Conservation (phyloP, 2,113 vertebrate species). For the Festucalex cinctus region DNA sequence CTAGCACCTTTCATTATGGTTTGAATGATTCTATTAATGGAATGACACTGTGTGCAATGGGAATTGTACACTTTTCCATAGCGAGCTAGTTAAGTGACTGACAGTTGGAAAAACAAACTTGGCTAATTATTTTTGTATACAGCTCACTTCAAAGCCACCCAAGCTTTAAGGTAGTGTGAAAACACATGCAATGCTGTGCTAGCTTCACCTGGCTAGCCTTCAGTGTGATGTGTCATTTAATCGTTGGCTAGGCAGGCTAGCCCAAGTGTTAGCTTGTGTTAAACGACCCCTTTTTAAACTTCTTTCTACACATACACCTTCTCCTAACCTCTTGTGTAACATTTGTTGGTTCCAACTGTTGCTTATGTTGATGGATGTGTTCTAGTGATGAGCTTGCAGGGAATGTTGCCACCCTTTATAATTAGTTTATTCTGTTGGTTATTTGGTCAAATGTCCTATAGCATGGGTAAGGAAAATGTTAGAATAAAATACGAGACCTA, state of each 20-base stretch:
- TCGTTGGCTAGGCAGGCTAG: slow-evolving; percentile 38
- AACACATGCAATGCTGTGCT: neutral
- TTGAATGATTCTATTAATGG: neutral
- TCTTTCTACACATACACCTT: neutral
- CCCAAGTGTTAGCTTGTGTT: neutral
- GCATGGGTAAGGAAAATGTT: neutral
- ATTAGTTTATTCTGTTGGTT: neutral
- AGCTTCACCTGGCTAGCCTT: slow-evolving; percentile 8
- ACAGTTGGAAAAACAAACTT: slow-evolving; percentile 31
- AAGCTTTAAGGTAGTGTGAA: neutral
- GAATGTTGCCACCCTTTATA: neutral
- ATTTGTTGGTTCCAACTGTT: neutral
- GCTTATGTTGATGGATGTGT: neutral
- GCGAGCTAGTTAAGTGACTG: slow-evolving; percentile 8
- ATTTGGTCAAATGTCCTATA: neutral
- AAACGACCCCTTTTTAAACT: neutral
- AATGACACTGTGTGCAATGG: neutral
- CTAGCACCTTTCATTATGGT: neutral
- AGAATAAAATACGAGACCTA: no score
- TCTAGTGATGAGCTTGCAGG: neutral
- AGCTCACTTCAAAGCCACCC: neutral
- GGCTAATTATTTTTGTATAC: neutral
- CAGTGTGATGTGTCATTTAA: slow-evolving; percentile 46
- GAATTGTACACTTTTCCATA: neutral
- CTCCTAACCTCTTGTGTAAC: neutral